Percentiles rank a stretch among this genome's conserved stretches.
These are phyloP conservation scores for Anoplophora glabripennis DNA, from an alignment of 1,140 invertebrate species.

Conservation along the genomic window DNA sequence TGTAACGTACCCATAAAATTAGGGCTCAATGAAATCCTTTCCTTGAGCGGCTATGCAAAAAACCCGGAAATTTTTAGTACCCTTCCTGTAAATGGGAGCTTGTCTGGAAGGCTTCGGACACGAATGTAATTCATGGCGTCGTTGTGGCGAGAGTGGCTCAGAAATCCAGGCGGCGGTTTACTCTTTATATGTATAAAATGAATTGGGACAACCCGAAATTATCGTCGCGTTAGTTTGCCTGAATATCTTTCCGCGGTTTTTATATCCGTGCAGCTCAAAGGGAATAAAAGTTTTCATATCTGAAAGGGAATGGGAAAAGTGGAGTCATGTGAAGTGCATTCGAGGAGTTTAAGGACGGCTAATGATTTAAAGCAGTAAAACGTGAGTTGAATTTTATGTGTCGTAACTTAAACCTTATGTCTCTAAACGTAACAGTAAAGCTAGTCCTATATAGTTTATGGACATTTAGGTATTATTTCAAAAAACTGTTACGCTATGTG, in stretches of 20 bases:
- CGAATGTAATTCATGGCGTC: conserved; percentile 21
- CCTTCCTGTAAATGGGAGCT: neutral
- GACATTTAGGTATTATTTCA: too few relatives aligned
- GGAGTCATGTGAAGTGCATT: neutral
- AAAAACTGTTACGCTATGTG: too few relatives aligned
- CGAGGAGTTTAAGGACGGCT: too few relatives aligned
- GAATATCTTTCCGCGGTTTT: conserved; percentile 14
- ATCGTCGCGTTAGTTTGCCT: conserved; percentile 16
- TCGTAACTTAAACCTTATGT: too few relatives aligned
- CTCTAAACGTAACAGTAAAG: too few relatives aligned
- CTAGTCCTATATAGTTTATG: too few relatives aligned
- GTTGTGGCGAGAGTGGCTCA: conserved; percentile 18
- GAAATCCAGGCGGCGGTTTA: conserved; percentile 16
- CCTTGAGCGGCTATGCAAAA: neutral
- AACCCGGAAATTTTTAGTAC: too few relatives aligned
- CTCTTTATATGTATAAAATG: conserved; percentile 10
- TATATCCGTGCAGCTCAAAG: conserved; percentile 1
- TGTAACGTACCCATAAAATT: conserved; percentile 2
- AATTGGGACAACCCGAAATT: conserved; percentile 13
- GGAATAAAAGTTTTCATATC: neutral
- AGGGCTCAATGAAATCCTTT: conserved; percentile 4
- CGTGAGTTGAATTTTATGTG: neutral
- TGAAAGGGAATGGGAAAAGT: neutral
- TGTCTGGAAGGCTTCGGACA: conserved; percentile 8
- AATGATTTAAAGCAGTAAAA: neutral